Percentiles rank a stretch among this genome's conserved stretches.
Conservation (phyloP, 2,113 vertebrate genomes). For the Chelonoidis abingdonii region DNA sequence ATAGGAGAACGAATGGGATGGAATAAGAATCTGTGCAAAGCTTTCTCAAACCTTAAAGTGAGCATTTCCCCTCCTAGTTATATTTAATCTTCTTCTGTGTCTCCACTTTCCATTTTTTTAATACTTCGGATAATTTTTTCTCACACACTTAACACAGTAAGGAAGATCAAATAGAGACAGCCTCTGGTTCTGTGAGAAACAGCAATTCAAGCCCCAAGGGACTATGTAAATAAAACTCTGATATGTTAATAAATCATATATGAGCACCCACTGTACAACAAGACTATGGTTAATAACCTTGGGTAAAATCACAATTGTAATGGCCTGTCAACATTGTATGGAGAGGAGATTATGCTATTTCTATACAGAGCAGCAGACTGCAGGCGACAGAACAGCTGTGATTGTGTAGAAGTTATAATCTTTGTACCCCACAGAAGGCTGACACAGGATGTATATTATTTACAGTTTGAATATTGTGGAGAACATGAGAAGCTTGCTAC, state of each 20-base stretch:
- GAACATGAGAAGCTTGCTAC: background rate
- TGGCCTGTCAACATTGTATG: constrained; percentile 71
- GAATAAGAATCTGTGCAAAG: background rate
- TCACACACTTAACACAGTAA: background rate
- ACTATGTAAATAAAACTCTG: constrained; percentile 42
- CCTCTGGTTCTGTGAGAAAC: background rate
- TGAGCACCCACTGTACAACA: constrained; percentile 23
- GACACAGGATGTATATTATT: accelerated
- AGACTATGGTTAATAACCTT: constrained; percentile 24
- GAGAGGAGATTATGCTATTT: constrained; percentile 66
- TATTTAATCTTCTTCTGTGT: background rate
- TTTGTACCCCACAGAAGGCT: background rate
- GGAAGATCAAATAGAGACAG: background rate
- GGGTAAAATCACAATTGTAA: constrained; percentile 77
- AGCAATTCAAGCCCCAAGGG: constrained; percentile 30
- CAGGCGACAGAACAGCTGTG: constrained; percentile 74
- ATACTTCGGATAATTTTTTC: constrained; percentile 24
- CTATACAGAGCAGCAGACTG: constrained; percentile 70
- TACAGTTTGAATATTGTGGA: background rate
- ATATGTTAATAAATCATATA: constrained; percentile 40
- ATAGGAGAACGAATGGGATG: background rate
- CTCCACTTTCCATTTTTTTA: background rate
- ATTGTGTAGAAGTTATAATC: background rate
- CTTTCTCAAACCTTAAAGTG: background rate
- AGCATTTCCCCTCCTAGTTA: background rate